phyloP scores from a whole-genome alignment of 2,113 vertebrate species.

The Peromyscus leucopus region DNA sequence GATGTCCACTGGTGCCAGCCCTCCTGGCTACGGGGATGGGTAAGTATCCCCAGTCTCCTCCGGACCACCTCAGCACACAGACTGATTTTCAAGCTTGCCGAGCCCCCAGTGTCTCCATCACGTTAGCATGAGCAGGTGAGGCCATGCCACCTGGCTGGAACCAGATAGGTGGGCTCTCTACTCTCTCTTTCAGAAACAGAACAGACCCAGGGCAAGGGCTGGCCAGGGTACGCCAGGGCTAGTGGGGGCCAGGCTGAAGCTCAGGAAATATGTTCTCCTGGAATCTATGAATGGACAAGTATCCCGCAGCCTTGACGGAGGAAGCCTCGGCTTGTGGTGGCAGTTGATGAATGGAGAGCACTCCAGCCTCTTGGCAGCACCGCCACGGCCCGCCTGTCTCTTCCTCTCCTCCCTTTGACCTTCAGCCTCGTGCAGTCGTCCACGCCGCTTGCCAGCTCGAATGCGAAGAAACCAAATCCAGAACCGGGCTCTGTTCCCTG shows the following conservation, averaged over 20 bases:
- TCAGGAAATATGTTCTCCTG: background rate
- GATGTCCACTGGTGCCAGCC: background rate
- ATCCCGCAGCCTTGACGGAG: background rate
- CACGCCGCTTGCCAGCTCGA: conserved; percentile 26
- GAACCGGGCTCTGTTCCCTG: background rate
- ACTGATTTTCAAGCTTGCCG: conserved; percentile 3
- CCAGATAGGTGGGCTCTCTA: background rate
- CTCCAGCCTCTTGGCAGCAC: background rate
- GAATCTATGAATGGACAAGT: conserved; percentile 66
- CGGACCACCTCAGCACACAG: background rate
- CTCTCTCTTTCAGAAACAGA: background rate
- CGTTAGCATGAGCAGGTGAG: background rate
- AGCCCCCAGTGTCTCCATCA: background rate
- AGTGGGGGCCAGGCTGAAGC: background rate
- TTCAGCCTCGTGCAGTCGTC: conserved; percentile 17
- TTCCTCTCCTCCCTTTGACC: conserved; percentile 1
- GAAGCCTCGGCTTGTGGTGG: background rate
- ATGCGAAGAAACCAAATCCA: background rate
- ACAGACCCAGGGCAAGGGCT: background rate
- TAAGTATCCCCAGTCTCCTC: background rate
- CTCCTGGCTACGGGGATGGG: no score
- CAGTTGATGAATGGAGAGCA: conserved; percentile 54
- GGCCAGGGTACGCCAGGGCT: background rate
- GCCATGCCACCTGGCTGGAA: background rate
- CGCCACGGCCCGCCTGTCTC: background rate